Evolutionary conservation across 2,888 invertebrate species (phyloP).

Genomic region (Ophioninae sp.): DNA sequence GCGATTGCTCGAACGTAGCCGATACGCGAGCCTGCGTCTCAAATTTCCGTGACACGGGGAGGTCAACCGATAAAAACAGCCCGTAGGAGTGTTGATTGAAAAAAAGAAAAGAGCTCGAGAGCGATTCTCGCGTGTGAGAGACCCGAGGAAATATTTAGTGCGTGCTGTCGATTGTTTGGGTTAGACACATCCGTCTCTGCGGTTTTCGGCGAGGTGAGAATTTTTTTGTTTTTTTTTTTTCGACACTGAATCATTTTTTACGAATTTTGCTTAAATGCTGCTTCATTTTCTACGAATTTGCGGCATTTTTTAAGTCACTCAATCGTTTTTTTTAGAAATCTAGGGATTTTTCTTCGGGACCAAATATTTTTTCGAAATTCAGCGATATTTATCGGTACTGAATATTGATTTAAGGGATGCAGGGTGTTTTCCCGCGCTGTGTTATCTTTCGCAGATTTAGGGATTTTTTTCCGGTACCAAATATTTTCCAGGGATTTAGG

Average conservation of each 20-base stretch:
- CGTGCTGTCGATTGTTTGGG: background rate
- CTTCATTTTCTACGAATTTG: too few relatives aligned
- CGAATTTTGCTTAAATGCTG: background rate
- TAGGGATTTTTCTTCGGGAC: too few relatives aligned
- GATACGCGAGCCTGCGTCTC: background rate
- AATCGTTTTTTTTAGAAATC: too few relatives aligned
- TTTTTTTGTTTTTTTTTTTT: background rate
- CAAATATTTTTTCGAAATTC: too few relatives aligned
- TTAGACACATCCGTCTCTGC: too few relatives aligned
- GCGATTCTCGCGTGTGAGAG: background rate
- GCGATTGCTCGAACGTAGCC: background rate
- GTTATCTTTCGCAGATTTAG: too few relatives aligned
- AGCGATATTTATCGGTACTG: too few relatives aligned
- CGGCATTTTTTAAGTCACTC: too few relatives aligned
- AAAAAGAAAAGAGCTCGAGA: background rate
- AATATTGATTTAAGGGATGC: too few relatives aligned
- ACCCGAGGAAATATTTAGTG: background rate
- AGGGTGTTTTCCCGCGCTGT: too few relatives aligned
- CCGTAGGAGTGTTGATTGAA: background rate
- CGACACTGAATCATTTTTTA: background rate
- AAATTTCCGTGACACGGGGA: background rate
- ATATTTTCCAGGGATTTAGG: too few relatives aligned
- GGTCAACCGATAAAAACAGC: slow-evolving; percentile 4
- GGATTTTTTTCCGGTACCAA: too few relatives aligned
- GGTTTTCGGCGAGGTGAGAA: background rate